Evolutionary conservation across 1,140 invertebrate species (phyloP).

Genomic region (Atta cephalotes): DNA sequence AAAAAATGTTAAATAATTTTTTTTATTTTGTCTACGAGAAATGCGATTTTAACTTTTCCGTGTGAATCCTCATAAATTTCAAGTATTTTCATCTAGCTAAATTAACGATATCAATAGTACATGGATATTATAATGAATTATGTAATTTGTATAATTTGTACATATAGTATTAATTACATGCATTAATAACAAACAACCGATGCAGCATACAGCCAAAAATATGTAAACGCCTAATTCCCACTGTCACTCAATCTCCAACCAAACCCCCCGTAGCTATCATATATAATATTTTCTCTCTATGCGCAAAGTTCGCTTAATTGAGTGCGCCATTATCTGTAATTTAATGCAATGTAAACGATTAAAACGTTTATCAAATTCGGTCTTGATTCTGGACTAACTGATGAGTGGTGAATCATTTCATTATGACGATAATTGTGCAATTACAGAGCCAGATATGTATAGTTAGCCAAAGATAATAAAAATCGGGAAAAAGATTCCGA

Average conservation of each 20-base stretch:
- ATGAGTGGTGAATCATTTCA: slow-evolving; percentile 70
- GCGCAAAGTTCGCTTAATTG: slow-evolving; percentile 68
- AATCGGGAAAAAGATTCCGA: slow-evolving; percentile 6
- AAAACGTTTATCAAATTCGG: slow-evolving; percentile 74
- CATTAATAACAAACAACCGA: slow-evolving; percentile 60
- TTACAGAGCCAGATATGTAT: background rate
- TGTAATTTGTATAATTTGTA: slow-evolving; percentile 64
- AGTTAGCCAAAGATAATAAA: slow-evolving; percentile 1
- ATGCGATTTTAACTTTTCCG: slow-evolving; percentile 11
- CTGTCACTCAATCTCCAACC: slow-evolving; percentile 59
- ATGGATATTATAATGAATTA: slow-evolving; percentile 60
- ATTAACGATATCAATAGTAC: slow-evolving; percentile 61
- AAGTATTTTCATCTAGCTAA: slow-evolving; percentile 60
- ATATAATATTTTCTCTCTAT: slow-evolving; percentile 73
- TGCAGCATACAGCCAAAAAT: slow-evolving; percentile 59
- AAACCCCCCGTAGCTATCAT: slow-evolving; percentile 56
- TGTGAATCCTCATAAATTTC: slow-evolving; percentile 41
- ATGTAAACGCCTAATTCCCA: slow-evolving; percentile 61
- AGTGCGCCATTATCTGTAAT: slow-evolving; percentile 74
- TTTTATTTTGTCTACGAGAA: background rate
- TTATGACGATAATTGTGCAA: slow-evolving; percentile 67
- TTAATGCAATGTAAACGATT: slow-evolving; percentile 76
- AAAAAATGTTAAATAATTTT: slow-evolving; percentile 2
- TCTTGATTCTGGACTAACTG: slow-evolving; percentile 72
- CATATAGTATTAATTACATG: slow-evolving; percentile 65